Conservation (phyloP, 1,140 invertebrate species). For the Drosophila parabipectinata region DNA sequence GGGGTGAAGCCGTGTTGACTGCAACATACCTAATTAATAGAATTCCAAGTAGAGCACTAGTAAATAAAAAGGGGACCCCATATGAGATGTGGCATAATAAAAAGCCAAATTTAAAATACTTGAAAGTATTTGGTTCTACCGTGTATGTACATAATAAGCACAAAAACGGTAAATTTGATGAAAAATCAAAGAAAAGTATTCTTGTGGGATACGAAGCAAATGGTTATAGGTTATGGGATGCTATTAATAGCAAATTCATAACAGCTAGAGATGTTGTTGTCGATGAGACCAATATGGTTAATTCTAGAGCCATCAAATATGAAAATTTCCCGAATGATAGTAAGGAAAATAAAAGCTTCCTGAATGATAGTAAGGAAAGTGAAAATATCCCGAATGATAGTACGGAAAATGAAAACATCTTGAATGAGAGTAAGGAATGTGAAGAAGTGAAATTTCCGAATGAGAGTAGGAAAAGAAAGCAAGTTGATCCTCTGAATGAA, state of each 20-base stretch:
- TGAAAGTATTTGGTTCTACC: constrained; percentile 17
- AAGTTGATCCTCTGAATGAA: constrained; percentile 6
- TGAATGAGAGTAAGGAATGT: constrained; percentile 12
- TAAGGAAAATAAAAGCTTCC: too few species aligned
- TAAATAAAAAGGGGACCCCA: not conserved
- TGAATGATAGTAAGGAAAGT: too few species aligned
- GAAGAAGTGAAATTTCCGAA: not conserved
- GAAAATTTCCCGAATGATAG: constrained; percentile 4
- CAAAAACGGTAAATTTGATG: too few species aligned
- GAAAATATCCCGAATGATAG: constrained; percentile 2
- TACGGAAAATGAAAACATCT: constrained; percentile 17
- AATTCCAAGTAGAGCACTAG: constrained; percentile 14
- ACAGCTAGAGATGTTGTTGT: constrained; percentile 21
- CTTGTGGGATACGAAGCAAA: constrained; percentile 13
- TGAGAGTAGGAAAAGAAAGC: constrained; percentile 3
- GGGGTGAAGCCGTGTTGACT: constrained; percentile 13
- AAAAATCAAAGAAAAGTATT: constrained; percentile 3
- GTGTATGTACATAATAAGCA: constrained; percentile 9
- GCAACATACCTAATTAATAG: constrained; percentile 16
- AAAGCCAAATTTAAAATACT: constrained; percentile 10
- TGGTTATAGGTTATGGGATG: constrained; percentile 17
- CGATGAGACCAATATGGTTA: constrained; percentile 15
- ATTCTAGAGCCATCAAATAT: constrained; percentile 18
- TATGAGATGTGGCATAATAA: constrained; percentile 12
- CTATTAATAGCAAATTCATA: not conserved